A percentile compares a stretch with the other conserved stretches of the same genome.
phyloP scores from a whole-genome alignment of 1,140 invertebrate species.

The Rhizoglyphus robini region DNA sequence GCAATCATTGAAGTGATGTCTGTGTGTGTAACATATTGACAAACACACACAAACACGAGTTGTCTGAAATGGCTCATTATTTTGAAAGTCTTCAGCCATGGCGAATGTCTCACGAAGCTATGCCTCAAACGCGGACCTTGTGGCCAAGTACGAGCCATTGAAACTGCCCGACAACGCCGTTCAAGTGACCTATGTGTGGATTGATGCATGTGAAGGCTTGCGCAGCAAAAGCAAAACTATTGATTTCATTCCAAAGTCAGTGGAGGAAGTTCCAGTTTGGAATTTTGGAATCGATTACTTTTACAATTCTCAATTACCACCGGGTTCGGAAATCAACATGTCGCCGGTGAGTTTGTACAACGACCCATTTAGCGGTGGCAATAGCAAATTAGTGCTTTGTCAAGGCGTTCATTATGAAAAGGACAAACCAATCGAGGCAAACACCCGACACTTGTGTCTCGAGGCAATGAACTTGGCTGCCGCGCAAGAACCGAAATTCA shows the following conservation, averaged over 20 bases:
- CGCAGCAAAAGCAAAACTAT: conserved; percentile 72
- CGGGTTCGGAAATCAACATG: conserved; percentile 52
- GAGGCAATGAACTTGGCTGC: conserved; percentile 35
- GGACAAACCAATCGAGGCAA: conserved; percentile 49
- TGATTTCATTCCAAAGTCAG: conserved; percentile 24
- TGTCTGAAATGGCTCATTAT: no score
- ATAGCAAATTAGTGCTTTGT: conserved; percentile 80
- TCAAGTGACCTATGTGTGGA: conserved; percentile 73
- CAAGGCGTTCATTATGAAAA: conserved; percentile 57
- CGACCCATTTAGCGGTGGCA: conserved; percentile 69
- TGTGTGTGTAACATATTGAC: no score
- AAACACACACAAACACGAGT: no score
- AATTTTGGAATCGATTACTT: conserved; percentile 85
- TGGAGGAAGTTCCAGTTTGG: conserved; percentile 71
- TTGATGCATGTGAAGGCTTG: conserved; percentile 78
- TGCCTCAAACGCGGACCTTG: no score
- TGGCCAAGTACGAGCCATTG: conserved; percentile 15
- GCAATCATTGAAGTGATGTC: no score
- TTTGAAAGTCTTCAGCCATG: no score
- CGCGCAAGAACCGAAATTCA: conserved; percentile 79
- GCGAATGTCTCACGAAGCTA: no score
- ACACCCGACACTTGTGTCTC: conserved; percentile 25
- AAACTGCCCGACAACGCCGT: conserved; percentile 10
- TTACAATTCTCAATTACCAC: conserved; percentile 44
- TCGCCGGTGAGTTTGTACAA: conserved; percentile 77